Evolutionary conservation across 2,888 invertebrate genomes (phyloP).

Genomic region (Polydrusus tereticollis): DNA sequence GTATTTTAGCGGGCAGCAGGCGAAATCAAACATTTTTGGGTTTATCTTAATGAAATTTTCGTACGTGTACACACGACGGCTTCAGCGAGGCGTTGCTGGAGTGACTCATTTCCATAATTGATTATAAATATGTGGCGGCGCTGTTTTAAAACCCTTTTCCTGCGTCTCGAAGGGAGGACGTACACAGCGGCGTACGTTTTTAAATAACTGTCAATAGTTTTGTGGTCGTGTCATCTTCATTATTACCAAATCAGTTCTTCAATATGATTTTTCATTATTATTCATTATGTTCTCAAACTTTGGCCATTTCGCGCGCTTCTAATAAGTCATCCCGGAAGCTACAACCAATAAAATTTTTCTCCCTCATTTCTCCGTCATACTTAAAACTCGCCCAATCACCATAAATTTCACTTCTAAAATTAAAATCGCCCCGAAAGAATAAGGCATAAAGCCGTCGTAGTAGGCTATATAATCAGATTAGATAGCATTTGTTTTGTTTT

Average conservation of each 20-base stretch:
- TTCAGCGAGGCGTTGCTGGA: slow-evolving; percentile 49
- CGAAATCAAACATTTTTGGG: slow-evolving; percentile 51
- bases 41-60: slow-evolving; percentile 53
- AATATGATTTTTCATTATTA: slow-evolving; percentile 42
- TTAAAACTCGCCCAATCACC: slow-evolving; percentile 50
- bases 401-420: slow-evolving; percentile 50
- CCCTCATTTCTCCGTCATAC: slow-evolving; percentile 48
- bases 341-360: slow-evolving; percentile 49
- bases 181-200: slow-evolving; percentile 37
- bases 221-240: too few relatives aligned
- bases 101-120: slow-evolving; percentile 60
- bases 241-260: background rate
- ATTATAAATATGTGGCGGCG: slow-evolving; percentile 59
- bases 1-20: slow-evolving; percentile 34
- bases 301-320: slow-evolving; percentile 16
- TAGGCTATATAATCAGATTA: slow-evolving; percentile 50
- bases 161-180: slow-evolving; percentile 48
- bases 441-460: slow-evolving; percentile 48
- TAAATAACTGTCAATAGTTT: too few relatives aligned
- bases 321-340: slow-evolving; percentile 41
- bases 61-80: slow-evolving; percentile 49
- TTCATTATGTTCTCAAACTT: slow-evolving; percentile 40
- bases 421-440: slow-evolving; percentile 47
- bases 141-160: slow-evolving; percentile 58
- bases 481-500: slow-evolving; percentile 53